Evolutionary conservation across 2,113 vertebrate genomes (phyloP).

Genomic region (Nansenia antarctica): DNA sequence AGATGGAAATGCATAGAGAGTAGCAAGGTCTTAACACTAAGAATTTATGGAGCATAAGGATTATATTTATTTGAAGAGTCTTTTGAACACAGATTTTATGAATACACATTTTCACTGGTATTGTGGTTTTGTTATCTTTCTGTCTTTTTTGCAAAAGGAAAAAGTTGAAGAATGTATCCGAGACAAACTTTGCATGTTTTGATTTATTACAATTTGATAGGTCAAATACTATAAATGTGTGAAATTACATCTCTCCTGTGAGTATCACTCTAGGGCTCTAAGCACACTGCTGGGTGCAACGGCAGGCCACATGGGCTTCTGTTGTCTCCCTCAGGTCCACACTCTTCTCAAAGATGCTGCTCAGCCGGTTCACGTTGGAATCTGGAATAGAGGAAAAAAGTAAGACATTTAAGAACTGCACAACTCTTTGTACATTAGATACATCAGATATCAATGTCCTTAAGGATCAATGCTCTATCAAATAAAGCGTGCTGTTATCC

Average conservation of each 20-base stretch:
- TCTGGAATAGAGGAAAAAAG: slow-evolving; percentile 43
- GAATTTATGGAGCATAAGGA: neutral
- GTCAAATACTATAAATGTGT: neutral
- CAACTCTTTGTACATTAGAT: neutral
- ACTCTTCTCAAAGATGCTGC: slow-evolving; percentile 49
- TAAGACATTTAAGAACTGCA: neutral
- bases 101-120: too few species aligned
- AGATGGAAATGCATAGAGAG: neutral
- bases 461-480: neutral
- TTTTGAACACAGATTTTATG: neutral
- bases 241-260: slow-evolving; percentile 3
- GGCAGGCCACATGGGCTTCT: slow-evolving; percentile 68
- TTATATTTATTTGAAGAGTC: neutral
- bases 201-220: slow-evolving; percentile 43
- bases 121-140: neutral
- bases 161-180: neutral
- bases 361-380: slow-evolving; percentile 25
- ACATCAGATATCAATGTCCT: neutral
- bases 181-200: neutral
- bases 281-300: slow-evolving; percentile 63
- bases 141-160: neutral
- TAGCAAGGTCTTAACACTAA: neutral
- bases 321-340: slow-evolving; percentile 60
- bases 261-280: slow-evolving; percentile 30
- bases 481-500: neutral